Base-by-base conservation (phyloP, 2,888 invertebrate genomes). In the Gibbula magus region DNA sequence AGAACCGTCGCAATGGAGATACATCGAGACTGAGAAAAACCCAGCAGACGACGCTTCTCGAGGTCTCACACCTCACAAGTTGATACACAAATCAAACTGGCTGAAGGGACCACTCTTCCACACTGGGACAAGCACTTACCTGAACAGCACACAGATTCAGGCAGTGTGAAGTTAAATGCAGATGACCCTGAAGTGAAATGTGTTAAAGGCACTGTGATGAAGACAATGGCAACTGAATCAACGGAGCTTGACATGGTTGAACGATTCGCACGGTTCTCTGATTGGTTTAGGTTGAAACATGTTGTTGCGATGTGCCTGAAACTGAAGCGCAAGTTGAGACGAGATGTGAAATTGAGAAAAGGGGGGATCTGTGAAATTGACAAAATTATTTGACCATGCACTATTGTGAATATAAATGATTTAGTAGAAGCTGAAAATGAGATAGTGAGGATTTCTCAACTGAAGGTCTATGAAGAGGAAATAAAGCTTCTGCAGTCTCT, bases 1-100 rank as follows among this genome's bases (percentile, higher is more conserved):
- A 16, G 20, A 39, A 7, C 66, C 77, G 35, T 77, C 67, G 8
- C 77, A 77, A 39, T 77, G 77, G 77, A 52, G 54, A 16, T 29
- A 77, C 32, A 45, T 77, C 18, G 7, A 18, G 32, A 29, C 7
- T 51, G 5, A 56, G 10, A 7, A 75, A 45, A 54, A 54, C 22
- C 54, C 54, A 4, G 56, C 56, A 56, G 56, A 56, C 20, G 20
- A n/a, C 25, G 0, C 56, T 56, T 56, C 56, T 20, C 56, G 56
- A 8, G 56, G 56, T 7, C 20, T 56, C 22, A 35, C 35, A 7
- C 20, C 20, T 20, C 22, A 22, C 56, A 56, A 56, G 0, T 20
- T 22, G 20, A 22, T 32, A 1, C 8, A 29, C 29, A 70, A 70
- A 4, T 70, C 70, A 22, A 29, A 70, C n/a, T 70, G 70, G 70